phyloP scores from a whole-genome alignment of 1,140 invertebrate genomes.

The Chelonus insularis region DNA sequence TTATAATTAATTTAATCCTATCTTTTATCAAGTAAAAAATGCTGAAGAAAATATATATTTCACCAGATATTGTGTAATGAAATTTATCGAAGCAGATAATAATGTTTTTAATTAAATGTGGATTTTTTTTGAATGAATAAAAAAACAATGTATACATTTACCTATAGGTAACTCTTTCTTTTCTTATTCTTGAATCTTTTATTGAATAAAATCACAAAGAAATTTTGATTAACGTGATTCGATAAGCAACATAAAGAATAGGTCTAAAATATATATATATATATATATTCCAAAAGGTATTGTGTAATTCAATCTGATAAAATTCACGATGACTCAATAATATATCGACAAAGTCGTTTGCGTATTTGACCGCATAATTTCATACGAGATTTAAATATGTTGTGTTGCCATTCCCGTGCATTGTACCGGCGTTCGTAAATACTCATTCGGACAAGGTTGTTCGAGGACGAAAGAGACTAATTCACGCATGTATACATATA shows the following conservation, averaged over 20 bases:
- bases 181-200: too few species aligned
- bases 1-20: too few species aligned
- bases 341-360: constrained; percentile 14
- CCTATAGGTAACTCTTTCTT: too few species aligned
- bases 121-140: too few species aligned
- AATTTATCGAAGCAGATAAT: too few species aligned
- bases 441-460: constrained; percentile 23
- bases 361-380: constrained; percentile 20
- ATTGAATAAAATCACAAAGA: too few species aligned
- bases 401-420: background rate
- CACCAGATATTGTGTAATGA: too few species aligned
- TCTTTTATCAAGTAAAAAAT: too few species aligned
- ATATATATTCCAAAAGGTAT: constrained; percentile 4
- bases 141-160: too few species aligned
- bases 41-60: too few species aligned
- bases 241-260: background rate
- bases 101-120: too few species aligned
- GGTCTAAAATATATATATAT: background rate
- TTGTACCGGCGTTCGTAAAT: constrained; percentile 6
- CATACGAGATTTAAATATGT: background rate
- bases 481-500: constrained; percentile 8
- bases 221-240: too few species aligned
- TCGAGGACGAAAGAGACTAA: constrained; percentile 16
- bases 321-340: constrained; percentile 24
- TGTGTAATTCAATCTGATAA: constrained; percentile 22